These are phyloP conservation scores for Nesogale talazaci DNA, from an alignment of 2,113 vertebrate species.

Conservation along the genomic window DNA sequence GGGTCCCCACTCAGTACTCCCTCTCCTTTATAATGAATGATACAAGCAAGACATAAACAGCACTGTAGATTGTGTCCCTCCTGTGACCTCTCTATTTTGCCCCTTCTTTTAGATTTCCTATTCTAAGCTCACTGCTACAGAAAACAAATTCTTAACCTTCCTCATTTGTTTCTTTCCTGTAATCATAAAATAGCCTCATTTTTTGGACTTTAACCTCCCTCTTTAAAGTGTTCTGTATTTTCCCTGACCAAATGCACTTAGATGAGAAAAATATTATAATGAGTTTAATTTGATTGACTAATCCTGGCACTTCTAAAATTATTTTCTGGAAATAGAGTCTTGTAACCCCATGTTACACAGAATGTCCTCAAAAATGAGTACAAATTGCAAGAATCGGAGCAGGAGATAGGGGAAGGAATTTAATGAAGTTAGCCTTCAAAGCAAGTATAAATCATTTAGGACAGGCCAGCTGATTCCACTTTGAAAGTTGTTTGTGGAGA, in stretches of 20 bases:
- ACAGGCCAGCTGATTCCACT: not conserved
- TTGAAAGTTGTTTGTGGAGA: not conserved
- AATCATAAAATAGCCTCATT: not conserved
- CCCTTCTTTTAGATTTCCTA: not conserved
- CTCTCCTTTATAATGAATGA: no score
- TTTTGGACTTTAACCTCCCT: not conserved
- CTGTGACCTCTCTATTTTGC: rapidly evolving
- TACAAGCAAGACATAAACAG: not conserved
- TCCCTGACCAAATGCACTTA: not conserved
- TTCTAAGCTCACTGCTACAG: not conserved
- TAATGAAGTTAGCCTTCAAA: not conserved
- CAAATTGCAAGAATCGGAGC: not conserved
- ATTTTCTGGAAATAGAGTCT: not conserved
- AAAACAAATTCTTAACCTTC: not conserved
- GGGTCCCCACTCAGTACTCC: no score
- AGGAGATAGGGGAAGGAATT: not conserved
- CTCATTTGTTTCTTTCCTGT: not conserved
- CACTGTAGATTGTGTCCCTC: no score
- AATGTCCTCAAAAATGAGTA: not conserved
- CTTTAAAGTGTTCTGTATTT: not conserved
- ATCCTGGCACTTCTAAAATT: slow-evolving; percentile 13
- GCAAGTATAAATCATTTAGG: not conserved
- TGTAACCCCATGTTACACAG: not conserved
- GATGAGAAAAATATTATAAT: not conserved
- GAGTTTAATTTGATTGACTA: slow-evolving; percentile 27